A percentile compares a stretch with the other conserved stretches of the same genome.
These are phyloP conservation scores for Steinernema feltiae DNA, from an alignment of 1,140 invertebrate species.

Conservation along the genomic window DNA sequence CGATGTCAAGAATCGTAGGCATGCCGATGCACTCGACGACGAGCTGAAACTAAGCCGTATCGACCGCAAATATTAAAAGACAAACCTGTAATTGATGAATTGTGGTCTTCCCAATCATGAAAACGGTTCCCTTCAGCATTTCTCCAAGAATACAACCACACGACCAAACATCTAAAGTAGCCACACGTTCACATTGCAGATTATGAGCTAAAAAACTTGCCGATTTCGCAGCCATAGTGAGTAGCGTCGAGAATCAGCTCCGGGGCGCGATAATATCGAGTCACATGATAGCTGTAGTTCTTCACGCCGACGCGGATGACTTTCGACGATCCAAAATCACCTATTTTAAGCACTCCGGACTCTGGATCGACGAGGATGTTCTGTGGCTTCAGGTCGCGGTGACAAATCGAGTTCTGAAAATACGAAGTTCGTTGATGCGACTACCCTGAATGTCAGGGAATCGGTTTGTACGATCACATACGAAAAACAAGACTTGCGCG, in stretches of 20 bases:
- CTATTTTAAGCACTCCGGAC: constrained; percentile 91
- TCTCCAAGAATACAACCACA: constrained; percentile 96
- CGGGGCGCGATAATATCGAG: constrained; percentile 82
- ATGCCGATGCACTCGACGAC: constrained; percentile 8
- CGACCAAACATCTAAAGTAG: constrained; percentile 80
- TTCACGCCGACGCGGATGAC: constrained; percentile 73
- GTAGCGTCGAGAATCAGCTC: constrained; percentile 99
- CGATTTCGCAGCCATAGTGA: constrained; percentile 69
- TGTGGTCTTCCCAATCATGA: neutral
- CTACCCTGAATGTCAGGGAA: neutral
- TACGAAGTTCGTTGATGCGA: neutral
- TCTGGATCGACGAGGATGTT: constrained; percentile 94
- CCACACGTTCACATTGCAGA: neutral
- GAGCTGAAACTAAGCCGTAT: constrained; percentile 58
- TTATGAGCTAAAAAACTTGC: neutral
- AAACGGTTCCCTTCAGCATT: constrained; percentile 60
- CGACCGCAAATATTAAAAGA: neutral
- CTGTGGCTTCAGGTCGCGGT: constrained; percentile 99
- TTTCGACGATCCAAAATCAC: constrained; percentile 97
- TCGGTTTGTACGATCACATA: too few relatives aligned
- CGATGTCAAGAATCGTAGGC: neutral
- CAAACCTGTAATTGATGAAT: neutral
- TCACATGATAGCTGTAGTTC: constrained; percentile 99
- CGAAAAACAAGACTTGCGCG: too few relatives aligned
- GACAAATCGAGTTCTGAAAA: constrained; percentile 70